Base-by-base conservation (phyloP, 2,888 invertebrate species). In the Pachliopta kotzebuea region DNA sequence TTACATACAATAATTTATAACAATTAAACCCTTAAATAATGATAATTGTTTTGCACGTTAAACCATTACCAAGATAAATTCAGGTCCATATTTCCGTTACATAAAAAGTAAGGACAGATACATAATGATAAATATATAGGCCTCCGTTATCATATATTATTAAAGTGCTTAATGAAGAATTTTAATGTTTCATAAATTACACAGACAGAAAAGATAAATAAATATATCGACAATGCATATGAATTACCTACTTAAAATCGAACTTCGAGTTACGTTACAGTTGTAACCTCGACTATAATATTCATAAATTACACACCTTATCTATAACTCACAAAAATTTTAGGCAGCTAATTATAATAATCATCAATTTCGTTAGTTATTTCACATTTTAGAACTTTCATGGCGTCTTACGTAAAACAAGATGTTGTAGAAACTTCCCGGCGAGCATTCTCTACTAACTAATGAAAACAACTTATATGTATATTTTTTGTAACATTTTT, bases 191-290 rank as follows among this genome's bases (percentile, higher is more conserved):
- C 24, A 60, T 66, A 50, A 50, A 63, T 62, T 54, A 63, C 56
- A 54, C 60, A 63, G 37, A 49, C 61, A 62, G 58, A 65, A 55
- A 60, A 67, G 66, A 68, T 66, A 73, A 73, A 72, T 74, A 75
- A 74, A 74, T 73, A 73, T 71, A 74, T 79, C 78, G 76, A 73
- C 78, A 67, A 66, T 69, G 81, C 78, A 78, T 83, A 79, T 66
- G 72, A 83, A 83, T 83, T 72, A 70, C 74, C 73, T 76, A 67
- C 65, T 81, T 76, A 76, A 72, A 68, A 67, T 66, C 74, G 70
- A 70, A 71, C 67, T 69, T 68, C 67, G 66, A 58, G 64, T 63
- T 69, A 60, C 64, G 63, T 67, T 72, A 68, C 60, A 56, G 66
- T 52, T 68, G 61, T 69, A 72, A 69, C 74, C 78, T 78, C 72